Base-by-base conservation (phyloP, 2,113 vertebrate species). In the Colaptes auratus region DNA sequence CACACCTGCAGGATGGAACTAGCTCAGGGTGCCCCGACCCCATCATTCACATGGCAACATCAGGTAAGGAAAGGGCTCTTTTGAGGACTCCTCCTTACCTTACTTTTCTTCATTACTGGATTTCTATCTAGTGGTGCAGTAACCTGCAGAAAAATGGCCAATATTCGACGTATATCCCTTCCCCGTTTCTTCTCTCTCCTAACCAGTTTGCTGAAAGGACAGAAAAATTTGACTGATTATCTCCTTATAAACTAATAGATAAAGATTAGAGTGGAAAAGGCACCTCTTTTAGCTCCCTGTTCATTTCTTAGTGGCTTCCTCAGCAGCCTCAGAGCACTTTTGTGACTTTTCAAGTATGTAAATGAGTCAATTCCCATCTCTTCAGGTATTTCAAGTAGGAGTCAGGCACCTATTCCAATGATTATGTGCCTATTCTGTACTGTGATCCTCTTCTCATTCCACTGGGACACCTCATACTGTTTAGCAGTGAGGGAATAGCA, bases 401-500 rank as follows among this genome's bases (percentile, higher is more conserved):
- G 20, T 61, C 28, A 86, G 74, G 71, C 31, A 72, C 77, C 89
- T 95, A 70, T 95, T 91, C 64, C 83, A 76, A 28, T 79, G 83
- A 96, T 95, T 88, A 80, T 78, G 63, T 88, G 73, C 69, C 60
- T 95, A 24, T 86, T 90, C 65, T 77, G 53, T 86, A 8, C 61
- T 78, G 65, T 80, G 89, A 90, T 88, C 56, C 60, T 67, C 48
- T 91, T 77, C 79, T 94, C 76, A 79, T 95, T 88, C 87, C 59
- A 25, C 73, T 78, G 66, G 93, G 66, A 91, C 75, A 74, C 69
- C 56, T 91, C 89, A 74, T 71, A 77, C 58, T 88, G 75, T 80
- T 96, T 83, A 96, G 85, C 75, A 67, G 33, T 65, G 55, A 63
- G 90, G 64, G 90, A 95, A 95, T 95, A 91, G 86, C 80, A 95